Conservation (phyloP, 30 jellyfish, hydroid and myxozoan species). For the Calvadosia cruxmelitensis region DNA sequence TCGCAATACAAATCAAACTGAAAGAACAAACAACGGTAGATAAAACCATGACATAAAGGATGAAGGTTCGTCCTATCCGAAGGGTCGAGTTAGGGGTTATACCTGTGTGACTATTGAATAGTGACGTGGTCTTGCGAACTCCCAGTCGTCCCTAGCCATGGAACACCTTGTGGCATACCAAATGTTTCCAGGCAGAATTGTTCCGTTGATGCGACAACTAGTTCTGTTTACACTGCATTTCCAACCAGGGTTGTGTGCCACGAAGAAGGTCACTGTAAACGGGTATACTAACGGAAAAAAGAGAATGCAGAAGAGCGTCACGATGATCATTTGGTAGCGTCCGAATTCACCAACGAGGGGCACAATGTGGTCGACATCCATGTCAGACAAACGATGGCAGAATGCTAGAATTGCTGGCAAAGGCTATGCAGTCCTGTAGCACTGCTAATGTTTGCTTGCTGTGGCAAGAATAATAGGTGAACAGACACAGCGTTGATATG, state of each 20-base stretch:
- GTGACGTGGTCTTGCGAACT: conserved; percentile 43
- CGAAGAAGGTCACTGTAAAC: conserved; percentile 49
- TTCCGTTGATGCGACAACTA: conserved; percentile 41
- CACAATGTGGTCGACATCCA: conserved; percentile 62
- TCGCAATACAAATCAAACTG: conserved; percentile 63
- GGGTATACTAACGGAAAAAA: conserved; percentile 55
- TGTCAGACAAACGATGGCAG: too few species aligned
- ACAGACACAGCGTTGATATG: too few species aligned
- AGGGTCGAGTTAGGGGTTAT: too few species aligned
- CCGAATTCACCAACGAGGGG: conserved; percentile 85
- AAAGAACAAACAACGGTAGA: conserved; percentile 1
- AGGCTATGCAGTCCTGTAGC: too few species aligned
- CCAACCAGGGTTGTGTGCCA: conserved; percentile 89
- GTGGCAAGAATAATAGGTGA: too few species aligned
- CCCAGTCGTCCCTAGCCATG: conserved; percentile 52
- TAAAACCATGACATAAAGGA: too few species aligned
- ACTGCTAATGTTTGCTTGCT: too few species aligned
- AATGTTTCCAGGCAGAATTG: conserved; percentile 4
- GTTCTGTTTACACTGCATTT: conserved; percentile 71
- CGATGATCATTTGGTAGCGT: conserved; percentile 57
- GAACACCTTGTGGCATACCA: conserved; percentile 16
- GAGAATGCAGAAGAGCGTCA: conserved; percentile 43
- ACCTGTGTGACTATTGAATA: conserved; percentile 55
- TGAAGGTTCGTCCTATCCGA: too few species aligned
- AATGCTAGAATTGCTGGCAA: too few species aligned